These are phyloP conservation scores for Colossoma macropomum DNA, from an alignment of 2,113 vertebrate genomes.

Conservation along the genomic window DNA sequence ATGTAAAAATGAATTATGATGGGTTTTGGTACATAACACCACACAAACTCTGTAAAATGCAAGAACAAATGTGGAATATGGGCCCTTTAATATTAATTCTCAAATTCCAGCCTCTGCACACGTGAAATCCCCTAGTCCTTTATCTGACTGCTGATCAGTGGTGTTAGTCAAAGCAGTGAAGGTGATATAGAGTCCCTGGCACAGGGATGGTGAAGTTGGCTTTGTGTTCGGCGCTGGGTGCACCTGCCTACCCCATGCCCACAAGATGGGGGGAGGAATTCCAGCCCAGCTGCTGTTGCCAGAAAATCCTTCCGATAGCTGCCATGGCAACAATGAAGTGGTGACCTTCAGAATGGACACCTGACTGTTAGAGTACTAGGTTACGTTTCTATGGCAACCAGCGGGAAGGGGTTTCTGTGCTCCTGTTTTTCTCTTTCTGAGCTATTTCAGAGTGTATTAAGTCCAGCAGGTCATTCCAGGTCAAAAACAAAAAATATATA, in stretches of 20 bases:
- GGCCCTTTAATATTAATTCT: not conserved
- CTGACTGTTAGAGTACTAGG: not conserved
- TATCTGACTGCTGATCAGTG: not conserved
- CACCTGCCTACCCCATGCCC: not conserved
- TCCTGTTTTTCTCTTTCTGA: not conserved
- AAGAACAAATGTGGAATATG: not conserved
- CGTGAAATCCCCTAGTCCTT: not conserved
- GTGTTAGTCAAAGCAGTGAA: not conserved
- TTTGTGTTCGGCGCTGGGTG: not conserved
- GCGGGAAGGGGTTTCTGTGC: not conserved
- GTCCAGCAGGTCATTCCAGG: not conserved
- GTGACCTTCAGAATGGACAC: conserved; percentile 47
- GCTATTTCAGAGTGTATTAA: not conserved
- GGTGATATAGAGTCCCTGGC: not conserved
- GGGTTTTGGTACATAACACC: no score
- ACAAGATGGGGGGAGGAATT: not conserved
- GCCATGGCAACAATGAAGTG: conserved; percentile 18
- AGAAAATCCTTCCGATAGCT: conserved; percentile 40
- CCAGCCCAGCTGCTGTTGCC: conserved; percentile 11
- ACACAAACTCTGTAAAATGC: not conserved
- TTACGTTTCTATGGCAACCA: not conserved
- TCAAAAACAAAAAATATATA: not conserved
- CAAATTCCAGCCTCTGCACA: not conserved
- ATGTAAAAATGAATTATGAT: no score
- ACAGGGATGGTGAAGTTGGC: not conserved